Evolutionary conservation across 2,797 vertebrate genomes (phyloP).

Genomic region (Odontamblyopus rebecca): DNA sequence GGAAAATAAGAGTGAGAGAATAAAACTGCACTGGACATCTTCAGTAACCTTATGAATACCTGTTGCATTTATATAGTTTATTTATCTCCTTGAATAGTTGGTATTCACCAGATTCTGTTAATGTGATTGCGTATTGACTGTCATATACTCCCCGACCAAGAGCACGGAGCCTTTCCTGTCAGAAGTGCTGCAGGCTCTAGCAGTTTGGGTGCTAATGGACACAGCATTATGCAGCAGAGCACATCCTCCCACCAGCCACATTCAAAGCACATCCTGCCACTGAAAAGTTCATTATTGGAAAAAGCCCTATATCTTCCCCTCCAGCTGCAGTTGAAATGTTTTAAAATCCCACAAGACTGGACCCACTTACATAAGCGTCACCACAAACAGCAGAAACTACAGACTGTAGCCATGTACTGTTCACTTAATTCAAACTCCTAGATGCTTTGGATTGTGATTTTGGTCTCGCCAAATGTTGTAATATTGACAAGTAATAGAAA

Average conservation of each 20-base stretch:
- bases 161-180: constrained; percentile 39
- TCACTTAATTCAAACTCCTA: constrained; percentile 6
- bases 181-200: constrained; percentile 36
- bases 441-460: not conserved
- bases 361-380: constrained; percentile 45
- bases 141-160: not conserved
- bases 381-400: constrained; percentile 10
- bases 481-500: not conserved
- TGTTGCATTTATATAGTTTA: not conserved
- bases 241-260: constrained; percentile 56
- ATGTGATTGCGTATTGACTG: not conserved
- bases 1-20: not conserved
- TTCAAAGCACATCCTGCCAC: constrained; percentile 61
- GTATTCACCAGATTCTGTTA: constrained; percentile 1
- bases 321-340: constrained; percentile 49
- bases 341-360: constrained; percentile 37
- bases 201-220: constrained; percentile 59
- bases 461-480: not conserved
- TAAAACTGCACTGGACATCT: not conserved
- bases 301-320: constrained; percentile 31
- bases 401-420: not conserved
- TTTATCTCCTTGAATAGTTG: not conserved
- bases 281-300: constrained; percentile 60
- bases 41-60: not conserved
- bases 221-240: constrained; percentile 53